These are phyloP conservation scores for Hyppa rectilinea DNA, from an alignment of 2,888 invertebrate species.

Conservation along the genomic window DNA sequence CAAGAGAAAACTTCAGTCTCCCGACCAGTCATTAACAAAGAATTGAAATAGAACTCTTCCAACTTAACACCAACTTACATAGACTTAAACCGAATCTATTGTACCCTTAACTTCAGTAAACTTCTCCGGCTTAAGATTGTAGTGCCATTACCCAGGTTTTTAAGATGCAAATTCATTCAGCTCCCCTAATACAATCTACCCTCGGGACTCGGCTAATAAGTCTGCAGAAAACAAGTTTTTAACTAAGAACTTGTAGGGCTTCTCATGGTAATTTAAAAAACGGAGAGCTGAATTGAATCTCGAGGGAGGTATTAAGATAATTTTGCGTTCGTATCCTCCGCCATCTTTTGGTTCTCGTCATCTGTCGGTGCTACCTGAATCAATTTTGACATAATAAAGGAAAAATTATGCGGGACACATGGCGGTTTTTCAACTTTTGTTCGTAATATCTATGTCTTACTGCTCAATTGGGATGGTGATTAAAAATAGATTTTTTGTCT, in stretches of 20 bases:
- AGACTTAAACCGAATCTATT: constrained; percentile 57
- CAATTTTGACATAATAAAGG: constrained; percentile 22
- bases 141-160: constrained; percentile 58
- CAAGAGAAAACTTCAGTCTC: constrained; percentile 14
- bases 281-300: constrained; percentile 34
- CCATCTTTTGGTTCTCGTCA: constrained; percentile 17
- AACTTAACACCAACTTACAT: constrained; percentile 47
- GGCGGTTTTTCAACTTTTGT: constrained; percentile 10
- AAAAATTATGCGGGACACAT: constrained; percentile 22
- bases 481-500: too few relatives aligned
- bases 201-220: constrained; percentile 56
- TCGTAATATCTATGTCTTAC: constrained; percentile 3
- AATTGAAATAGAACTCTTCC: constrained; percentile 27
- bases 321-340: constrained; percentile 15
- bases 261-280: constrained; percentile 47
- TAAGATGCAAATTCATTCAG: constrained; percentile 70
- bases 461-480: too few relatives aligned
- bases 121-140: constrained; percentile 52
- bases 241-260: constrained; percentile 52
- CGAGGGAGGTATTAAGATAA: constrained; percentile 12
- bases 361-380: constrained; percentile 31
- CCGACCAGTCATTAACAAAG: constrained; percentile 8
- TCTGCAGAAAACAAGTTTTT: constrained; percentile 58
- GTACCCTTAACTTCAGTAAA: constrained; percentile 47
- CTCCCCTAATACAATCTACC: constrained; percentile 63